Evolutionary conservation across 2,113 vertebrate species (phyloP).

Genomic region (Salvelinus sp.): DNA sequence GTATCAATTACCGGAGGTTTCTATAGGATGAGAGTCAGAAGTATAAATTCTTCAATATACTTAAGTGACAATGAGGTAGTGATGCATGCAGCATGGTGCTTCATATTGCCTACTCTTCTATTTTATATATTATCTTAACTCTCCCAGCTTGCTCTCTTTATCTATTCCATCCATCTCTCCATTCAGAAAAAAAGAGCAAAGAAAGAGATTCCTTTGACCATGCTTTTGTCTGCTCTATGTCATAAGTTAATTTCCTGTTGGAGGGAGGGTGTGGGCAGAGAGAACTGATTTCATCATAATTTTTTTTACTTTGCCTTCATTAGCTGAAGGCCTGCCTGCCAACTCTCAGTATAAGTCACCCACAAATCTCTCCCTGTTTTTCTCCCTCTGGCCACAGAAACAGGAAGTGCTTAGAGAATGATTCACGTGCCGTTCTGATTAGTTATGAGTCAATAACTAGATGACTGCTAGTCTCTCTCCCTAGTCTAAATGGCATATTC

Average conservation of each 20-base stretch:
- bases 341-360: background rate
- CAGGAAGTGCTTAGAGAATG: constrained; percentile 59
- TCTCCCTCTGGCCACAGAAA: constrained; percentile 31
- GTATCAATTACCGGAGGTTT: too few relatives aligned
- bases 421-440: constrained; percentile 52
- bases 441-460: constrained; percentile 37
- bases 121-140: background rate
- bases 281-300: constrained; percentile 39
- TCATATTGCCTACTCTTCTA: background rate
- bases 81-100: background rate
- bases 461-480: background rate
- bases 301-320: constrained; percentile 37
- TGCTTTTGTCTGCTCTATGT: background rate
- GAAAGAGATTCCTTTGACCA: background rate
- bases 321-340: constrained; percentile 29
- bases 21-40: too few relatives aligned
- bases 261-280: constrained; percentile 3
- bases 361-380: background rate
- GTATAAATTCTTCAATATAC: too few relatives aligned
- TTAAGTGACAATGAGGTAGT: too few relatives aligned
- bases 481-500: background rate
- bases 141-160: constrained; percentile 4
- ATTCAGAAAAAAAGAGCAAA: background rate
- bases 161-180: constrained; percentile 3
- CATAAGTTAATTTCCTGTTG: constrained; percentile 12